These are phyloP conservation scores for Mormoops blainvillei DNA, from an alignment of 2,113 vertebrate species.

Conservation along the genomic window DNA sequence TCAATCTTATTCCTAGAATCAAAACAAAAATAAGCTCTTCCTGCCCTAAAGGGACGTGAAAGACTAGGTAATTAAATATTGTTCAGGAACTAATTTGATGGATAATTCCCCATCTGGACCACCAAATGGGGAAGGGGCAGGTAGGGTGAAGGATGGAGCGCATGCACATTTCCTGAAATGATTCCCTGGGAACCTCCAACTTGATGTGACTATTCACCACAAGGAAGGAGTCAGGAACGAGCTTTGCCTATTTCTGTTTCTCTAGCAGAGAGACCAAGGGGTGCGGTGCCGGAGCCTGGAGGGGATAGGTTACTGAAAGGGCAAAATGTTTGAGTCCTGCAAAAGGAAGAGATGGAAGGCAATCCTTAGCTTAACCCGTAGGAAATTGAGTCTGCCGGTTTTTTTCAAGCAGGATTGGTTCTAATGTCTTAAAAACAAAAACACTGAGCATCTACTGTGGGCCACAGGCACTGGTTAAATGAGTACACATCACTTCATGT, in stretches of 20 bases:
- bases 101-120: not conserved
- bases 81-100: not conserved
- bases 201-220: not conserved
- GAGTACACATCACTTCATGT: not conserved
- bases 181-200: not conserved
- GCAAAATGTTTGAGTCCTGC: not conserved
- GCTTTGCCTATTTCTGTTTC: not conserved
- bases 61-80: not conserved
- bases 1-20: not conserved
- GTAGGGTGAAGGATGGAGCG: not conserved
- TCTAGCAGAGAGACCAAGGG: not conserved
- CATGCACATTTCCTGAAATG: not conserved
- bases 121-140: not conserved
- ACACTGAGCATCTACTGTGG: not conserved
- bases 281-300: not conserved
- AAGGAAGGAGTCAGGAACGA: not conserved
- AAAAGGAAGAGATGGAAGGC: not conserved
- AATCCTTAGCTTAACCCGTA: not conserved
- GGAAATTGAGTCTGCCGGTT: not conserved
- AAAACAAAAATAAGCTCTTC: not conserved
- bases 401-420: not conserved
- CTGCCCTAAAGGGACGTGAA: not conserved
- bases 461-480: not conserved
- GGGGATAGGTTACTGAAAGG: not conserved
- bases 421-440: not conserved